Base-by-base conservation (phyloP, 2,113 vertebrate genomes). In the Nanorana parkeri region DNA sequence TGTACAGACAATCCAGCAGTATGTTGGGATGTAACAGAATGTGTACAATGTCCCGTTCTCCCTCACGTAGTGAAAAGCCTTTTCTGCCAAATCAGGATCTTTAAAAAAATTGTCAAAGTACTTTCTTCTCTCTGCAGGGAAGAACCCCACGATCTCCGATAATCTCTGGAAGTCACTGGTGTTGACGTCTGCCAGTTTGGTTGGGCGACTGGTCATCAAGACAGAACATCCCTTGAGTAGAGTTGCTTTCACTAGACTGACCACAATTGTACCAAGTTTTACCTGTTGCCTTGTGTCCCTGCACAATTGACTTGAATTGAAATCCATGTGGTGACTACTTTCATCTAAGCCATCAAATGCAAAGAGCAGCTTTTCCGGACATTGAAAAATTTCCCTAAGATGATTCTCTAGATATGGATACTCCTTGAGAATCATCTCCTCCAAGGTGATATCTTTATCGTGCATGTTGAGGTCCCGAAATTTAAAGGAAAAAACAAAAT, bases 311-410 rank as follows among this genome's bases (percentile, higher is more conserved):
- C 60, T 61, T 15, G 60, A 54, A 2, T 77, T n/a, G 19, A 86
- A 84, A 41, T 89, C 84, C 68, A 91, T 80, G 71, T 61, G 82
- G 68, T 79, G n/a, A 23, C 77, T 80, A 72, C 75, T 88, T 51
- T 84, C 78, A 58, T 93, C 89, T 69, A 94, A 77, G 21, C 90
- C 91, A 63, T 95, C 94, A 54, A 95, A 91, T 13, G 94, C 83
- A 75, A 94, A 90, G 69, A 94, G 72, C 20, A 92, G 75, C 1
- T 83, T 83, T 17, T 89, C 78, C 0, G 92, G 90, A 3, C 79
- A 84, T 74, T 89, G 81, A 6, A 91, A 61, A 29, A 89, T 21
- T 11, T 85, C 41, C 0, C 3, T 1, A 1, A 88, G 80, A 2
- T 75, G 23, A 4, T 65, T 10, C 0, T 73, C 17, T 6, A 92